Conservation (phyloP, 1,140 invertebrate genomes). For the Drosophila novamexicana region DNA sequence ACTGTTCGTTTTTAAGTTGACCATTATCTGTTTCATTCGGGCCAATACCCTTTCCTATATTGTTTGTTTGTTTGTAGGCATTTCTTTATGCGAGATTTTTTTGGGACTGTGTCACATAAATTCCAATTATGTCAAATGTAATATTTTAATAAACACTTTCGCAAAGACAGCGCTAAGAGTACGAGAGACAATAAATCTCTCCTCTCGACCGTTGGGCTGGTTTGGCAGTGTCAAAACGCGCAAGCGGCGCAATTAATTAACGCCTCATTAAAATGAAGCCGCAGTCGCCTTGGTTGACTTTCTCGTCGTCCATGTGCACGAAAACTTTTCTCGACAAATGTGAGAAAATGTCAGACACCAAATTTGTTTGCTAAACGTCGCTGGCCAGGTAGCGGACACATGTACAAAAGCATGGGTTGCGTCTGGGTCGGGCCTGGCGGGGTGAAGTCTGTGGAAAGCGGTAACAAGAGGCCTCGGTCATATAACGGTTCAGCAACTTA, state of each 20-base stretch:
- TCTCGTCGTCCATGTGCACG: conserved; percentile 1
- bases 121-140: conserved; percentile 84
- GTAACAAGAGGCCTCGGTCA: not conserved
- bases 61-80: conserved; percentile 34
- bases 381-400: conserved; percentile 16
- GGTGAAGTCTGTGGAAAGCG: not conserved
- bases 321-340: conserved; percentile 61
- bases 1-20: too few relatives aligned
- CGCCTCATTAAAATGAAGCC: conserved; percentile 80
- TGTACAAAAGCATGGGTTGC: conserved; percentile 2
- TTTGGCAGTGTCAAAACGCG: conserved; percentile 64
- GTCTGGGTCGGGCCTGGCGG: not conserved
- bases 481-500: conserved; percentile 52
- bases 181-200: conserved; percentile 68
- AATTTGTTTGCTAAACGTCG: conserved; percentile 47
- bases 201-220: conserved; percentile 13
- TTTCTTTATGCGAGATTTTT: conserved; percentile 10
- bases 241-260: conserved; percentile 81
- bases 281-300: conserved; percentile 27
- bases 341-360: conserved; percentile 59
- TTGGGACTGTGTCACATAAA: conserved; percentile 64
- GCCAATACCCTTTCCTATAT: not conserved
- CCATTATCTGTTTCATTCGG: not conserved
- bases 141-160: conserved; percentile 84
- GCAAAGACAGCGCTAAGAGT: conserved; percentile 57